Evolutionary conservation across 2,888 invertebrate genomes (phyloP).

Genomic region (Eremobia ochroleuca): DNA sequence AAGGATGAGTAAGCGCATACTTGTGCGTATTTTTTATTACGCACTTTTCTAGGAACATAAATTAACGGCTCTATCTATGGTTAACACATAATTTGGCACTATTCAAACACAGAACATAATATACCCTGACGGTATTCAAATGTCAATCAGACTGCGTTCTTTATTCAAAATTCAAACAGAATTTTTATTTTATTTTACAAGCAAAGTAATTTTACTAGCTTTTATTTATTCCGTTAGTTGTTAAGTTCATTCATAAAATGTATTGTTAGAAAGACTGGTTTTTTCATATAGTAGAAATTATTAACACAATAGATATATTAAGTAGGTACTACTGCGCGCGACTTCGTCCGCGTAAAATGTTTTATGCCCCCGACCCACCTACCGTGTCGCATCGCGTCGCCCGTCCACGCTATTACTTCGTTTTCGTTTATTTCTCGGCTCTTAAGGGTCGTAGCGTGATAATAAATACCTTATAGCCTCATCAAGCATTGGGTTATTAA

Average conservation of each 20-base stretch:
- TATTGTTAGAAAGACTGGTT: constrained; percentile 11
- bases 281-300: background rate
- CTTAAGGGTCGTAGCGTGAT: background rate
- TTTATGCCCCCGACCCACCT: background rate
- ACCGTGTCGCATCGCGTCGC: no score
- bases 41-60: background rate
- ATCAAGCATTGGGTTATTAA: background rate
- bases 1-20: background rate
- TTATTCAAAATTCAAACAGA: constrained; percentile 27
- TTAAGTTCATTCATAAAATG: background rate
- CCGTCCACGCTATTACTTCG: background rate
- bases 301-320: background rate
- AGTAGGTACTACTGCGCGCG: no score
- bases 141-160: constrained; percentile 39
- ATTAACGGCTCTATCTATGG: constrained; percentile 25
- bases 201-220: background rate
- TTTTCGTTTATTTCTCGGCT: background rate
- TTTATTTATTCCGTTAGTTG: constrained; percentile 6
- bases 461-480: background rate
- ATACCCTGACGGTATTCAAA: constrained; percentile 13
- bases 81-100: constrained; percentile 22
- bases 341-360: background rate
- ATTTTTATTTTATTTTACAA: constrained; percentile 5
- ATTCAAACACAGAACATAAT: constrained; percentile 17
- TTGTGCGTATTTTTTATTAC: background rate